These are phyloP conservation scores for Dreissena polymorpha DNA, from an alignment of 1,140 invertebrate genomes.

Conservation along the genomic window DNA sequence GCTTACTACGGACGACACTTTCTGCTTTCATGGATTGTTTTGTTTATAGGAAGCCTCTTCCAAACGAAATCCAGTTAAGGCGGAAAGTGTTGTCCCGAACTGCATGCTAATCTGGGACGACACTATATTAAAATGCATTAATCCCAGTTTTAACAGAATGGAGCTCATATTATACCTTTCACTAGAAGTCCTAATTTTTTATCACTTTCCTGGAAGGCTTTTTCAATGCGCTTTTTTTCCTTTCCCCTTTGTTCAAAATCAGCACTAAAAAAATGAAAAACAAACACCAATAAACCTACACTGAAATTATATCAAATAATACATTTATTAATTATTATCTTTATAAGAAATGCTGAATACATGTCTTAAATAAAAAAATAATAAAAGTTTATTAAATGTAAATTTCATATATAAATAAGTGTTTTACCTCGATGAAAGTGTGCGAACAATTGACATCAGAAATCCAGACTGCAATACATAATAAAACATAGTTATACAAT, in stretches of 20 bases:
- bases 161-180: slow-evolving; percentile 79
- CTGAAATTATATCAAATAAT: neutral
- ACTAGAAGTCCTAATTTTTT: slow-evolving; percentile 93
- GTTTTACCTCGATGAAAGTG: slow-evolving; percentile 75
- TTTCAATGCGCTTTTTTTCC: slow-evolving; percentile 95
- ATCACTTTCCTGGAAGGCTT: slow-evolving; percentile 95
- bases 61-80: neutral
- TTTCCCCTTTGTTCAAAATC: slow-evolving; percentile 96
- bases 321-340: neutral
- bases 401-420: slow-evolving; percentile 23
- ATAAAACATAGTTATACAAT: slow-evolving; percentile 38
- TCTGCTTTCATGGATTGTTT: neutral
- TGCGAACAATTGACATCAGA: slow-evolving; percentile 81
- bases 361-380: neutral
- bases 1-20: neutral
- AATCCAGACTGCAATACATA: slow-evolving; percentile 88
- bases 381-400: neutral
- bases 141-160: too few species aligned
- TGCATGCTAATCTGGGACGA: neutral
- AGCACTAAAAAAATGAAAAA: slow-evolving; percentile 84
- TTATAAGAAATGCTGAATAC: neutral
- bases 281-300: neutral
- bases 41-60: neutral
- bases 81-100: neutral
- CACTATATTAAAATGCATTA: neutral